phyloP scores from a whole-genome alignment of 2,888 invertebrate species.

The Cryptocephalus moraei region DNA sequence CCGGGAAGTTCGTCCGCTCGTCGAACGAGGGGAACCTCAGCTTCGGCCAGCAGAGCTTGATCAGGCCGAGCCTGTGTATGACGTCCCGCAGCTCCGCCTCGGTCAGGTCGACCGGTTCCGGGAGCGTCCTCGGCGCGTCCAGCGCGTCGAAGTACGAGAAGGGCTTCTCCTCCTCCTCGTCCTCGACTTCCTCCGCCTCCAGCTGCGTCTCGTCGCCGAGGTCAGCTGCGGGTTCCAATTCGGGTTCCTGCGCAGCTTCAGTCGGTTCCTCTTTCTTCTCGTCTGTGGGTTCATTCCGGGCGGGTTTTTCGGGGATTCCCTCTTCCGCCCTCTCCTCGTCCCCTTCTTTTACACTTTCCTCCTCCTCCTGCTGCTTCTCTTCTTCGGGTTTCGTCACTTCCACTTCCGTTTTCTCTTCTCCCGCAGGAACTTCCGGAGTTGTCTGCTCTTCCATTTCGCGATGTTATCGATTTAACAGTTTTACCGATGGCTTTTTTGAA shows the following conservation, averaged over 20 bases:
- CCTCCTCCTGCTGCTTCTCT: too few species aligned
- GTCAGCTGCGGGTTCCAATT: neutral
- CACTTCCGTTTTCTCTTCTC: too few species aligned
- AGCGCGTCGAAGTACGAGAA: conserved; percentile 30
- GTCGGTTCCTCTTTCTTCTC: too few species aligned
- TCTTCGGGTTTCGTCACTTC: too few species aligned
- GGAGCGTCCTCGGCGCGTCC: conserved; percentile 29
- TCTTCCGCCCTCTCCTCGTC: too few species aligned
- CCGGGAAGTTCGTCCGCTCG: conserved; percentile 49
- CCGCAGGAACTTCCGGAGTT: too few species aligned
- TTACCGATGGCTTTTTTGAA: too few species aligned
- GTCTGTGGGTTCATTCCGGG: too few species aligned
- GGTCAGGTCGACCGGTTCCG: conserved; percentile 35
- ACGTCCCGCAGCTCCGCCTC: conserved; percentile 47
- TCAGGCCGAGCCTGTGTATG: conserved; percentile 48
- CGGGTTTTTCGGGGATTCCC: too few species aligned
- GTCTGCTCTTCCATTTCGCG: too few species aligned
- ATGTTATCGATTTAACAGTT: too few species aligned
- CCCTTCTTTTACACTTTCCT: too few species aligned
- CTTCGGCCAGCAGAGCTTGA: conserved; percentile 56
- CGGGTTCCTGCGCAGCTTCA: neutral
- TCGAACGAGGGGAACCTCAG: conserved; percentile 46
- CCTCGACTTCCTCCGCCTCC: conserved; percentile 12
- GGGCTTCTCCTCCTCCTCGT: conserved; percentile 20
- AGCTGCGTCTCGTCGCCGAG: neutral